Evolutionary conservation across 1,140 invertebrate species (phyloP).

Genomic region (Diorhabda sublineata): DNA sequence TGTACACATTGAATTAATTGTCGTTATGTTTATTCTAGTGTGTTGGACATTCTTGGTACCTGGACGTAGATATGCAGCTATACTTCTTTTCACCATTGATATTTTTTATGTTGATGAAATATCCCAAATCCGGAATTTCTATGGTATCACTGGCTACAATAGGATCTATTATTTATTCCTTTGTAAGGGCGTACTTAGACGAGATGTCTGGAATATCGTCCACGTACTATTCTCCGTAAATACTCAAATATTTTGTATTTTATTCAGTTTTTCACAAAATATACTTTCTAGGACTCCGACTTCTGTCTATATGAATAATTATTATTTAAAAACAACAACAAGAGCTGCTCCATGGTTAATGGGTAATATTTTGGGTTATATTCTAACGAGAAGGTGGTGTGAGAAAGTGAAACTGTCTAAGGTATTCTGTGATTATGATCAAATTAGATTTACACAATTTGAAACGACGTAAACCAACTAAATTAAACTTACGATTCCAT

Average conservation of each 20-base stretch:
- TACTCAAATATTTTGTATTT: too few species aligned
- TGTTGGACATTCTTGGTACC: conserved; percentile 47
- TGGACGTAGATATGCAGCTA: conserved; percentile 48
- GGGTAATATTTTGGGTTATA: conserved; percentile 38
- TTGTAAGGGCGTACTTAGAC: background rate
- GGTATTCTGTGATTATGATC: background rate
- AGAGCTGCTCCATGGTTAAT: conserved; percentile 38
- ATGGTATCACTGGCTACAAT: background rate
- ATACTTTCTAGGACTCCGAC: conserved; percentile 13
- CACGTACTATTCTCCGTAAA: background rate
- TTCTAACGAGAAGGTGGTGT: background rate
- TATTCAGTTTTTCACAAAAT: background rate
- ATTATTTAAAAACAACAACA: conserved; percentile 36
- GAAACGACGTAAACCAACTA: too few species aligned
- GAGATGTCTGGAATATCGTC: conserved; percentile 3
- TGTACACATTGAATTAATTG: background rate
- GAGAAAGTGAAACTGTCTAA: background rate
- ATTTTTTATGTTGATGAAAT: conserved; percentile 38
- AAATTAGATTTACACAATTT: background rate
- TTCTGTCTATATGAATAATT: conserved; percentile 29
- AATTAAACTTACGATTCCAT: too few species aligned
- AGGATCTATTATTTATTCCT: background rate
- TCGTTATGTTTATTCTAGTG: conserved; percentile 38
- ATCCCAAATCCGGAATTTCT: conserved; percentile 21
- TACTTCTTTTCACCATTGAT: conserved; percentile 45